Conservation (phyloP, 2,113 vertebrate species). For the Marcusenius ussheri region DNA sequence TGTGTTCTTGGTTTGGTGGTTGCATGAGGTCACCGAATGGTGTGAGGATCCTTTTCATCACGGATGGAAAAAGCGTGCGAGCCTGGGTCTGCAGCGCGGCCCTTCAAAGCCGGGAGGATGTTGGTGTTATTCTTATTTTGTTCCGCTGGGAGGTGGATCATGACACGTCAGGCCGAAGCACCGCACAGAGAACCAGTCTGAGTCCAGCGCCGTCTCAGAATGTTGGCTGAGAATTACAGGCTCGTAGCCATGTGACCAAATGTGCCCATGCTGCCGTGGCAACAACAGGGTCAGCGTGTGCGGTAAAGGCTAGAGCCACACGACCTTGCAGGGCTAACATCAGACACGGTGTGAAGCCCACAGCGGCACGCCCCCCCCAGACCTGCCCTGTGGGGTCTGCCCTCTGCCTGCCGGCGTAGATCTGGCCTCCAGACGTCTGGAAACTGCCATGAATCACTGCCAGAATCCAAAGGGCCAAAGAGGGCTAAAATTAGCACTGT, state of each 20-base stretch:
- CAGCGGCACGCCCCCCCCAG: not conserved
- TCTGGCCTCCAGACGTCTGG: conserved; percentile 1
- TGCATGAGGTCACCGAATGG: conserved; percentile 8
- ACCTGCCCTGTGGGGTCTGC: not conserved
- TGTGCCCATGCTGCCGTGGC: not conserved
- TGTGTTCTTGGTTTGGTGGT: not conserved
- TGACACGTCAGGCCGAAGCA: not conserved
- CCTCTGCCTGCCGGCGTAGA: not conserved
- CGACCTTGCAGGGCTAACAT: not conserved
- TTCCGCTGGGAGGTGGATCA: not conserved
- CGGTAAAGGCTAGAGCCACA: not conserved
- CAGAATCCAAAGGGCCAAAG: not conserved
- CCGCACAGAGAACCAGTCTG: not conserved
- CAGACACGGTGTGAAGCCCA: not conserved
- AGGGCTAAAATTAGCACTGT: conserved; percentile 7
- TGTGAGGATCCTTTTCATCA: conserved; percentile 13
- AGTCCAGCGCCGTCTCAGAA: not conserved
- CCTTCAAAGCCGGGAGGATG: not conserved
- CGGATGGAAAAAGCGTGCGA: not conserved
- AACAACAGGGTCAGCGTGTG: not conserved
- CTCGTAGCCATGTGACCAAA: not conserved
- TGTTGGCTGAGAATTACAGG: too few species aligned
- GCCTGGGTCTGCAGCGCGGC: not conserved
- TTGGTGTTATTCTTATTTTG: not conserved
- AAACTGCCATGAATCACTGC: conserved; percentile 5